Conservation (phyloP, 35 echinoderm and acorn worm genomes). For the Hemicentrotus pulcherrimus region DNA sequence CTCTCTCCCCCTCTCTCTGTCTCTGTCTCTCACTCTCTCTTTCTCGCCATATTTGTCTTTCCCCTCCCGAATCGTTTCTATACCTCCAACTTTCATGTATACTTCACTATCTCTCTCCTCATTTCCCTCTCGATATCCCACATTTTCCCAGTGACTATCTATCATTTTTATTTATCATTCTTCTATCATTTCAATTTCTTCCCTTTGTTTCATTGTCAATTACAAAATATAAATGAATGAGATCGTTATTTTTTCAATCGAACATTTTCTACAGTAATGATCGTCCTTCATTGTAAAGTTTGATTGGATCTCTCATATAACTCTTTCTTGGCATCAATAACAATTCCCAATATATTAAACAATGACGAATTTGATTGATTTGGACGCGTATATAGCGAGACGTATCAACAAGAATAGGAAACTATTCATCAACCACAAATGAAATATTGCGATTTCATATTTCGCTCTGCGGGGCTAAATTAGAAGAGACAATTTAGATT, state of each 20-base stretch:
- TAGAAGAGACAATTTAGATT: constrained; percentile 4
- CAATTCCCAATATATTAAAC: background rate
- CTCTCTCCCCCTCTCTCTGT: no score
- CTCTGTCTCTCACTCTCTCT: no score
- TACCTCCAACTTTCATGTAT: no score
- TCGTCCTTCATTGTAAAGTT: background rate
- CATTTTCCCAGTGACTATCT: no score
- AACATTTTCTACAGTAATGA: background rate
- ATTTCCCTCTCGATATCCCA: no score
- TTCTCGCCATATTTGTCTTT: no score
- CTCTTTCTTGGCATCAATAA: background rate
- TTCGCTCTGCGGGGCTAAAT: background rate
- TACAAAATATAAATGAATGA: background rate
- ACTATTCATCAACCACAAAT: constrained; percentile 1
- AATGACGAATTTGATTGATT: constrained; percentile 13
- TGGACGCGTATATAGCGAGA: background rate
- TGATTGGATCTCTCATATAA: background rate
- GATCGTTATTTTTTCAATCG: background rate
- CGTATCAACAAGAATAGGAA: constrained; percentile 4
- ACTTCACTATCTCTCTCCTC: no score
- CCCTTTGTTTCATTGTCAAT: background rate
- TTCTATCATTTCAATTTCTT: background rate
- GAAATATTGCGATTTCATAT: background rate
- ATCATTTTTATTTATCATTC: no score
- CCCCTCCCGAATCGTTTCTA: no score